These are phyloP conservation scores for Zygogramma bicolorata DNA, from an alignment of 2,888 invertebrate species.

Conservation along the genomic window DNA sequence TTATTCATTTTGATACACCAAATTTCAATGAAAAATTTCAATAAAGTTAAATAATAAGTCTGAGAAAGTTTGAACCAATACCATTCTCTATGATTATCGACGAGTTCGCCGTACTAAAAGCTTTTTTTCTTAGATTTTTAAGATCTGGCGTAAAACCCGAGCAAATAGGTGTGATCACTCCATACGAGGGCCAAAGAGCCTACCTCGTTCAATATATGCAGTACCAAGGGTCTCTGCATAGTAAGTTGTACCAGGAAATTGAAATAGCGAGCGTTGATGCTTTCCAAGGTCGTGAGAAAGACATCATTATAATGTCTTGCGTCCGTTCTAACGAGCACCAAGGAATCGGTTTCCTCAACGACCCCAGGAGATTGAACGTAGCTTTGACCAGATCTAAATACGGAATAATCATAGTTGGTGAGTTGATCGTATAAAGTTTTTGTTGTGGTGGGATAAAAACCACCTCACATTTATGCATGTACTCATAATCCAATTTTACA, in stretches of 20 bases:
- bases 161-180: slow-evolving; percentile 98
- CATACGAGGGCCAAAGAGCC: slow-evolving; percentile 98
- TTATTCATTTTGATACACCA: too few species aligned
- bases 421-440: slow-evolving; percentile 81
- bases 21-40: too few species aligned
- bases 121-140: slow-evolving; percentile 75
- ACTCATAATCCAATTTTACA: too few species aligned
- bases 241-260: slow-evolving; percentile 97
- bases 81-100: too few species aligned
- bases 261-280: slow-evolving; percentile 99
- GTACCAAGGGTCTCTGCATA: slow-evolving; percentile 96
- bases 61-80: too few species aligned
- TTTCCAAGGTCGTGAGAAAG: slow-evolving; percentile 98
- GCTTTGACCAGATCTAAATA: slow-evolving; percentile 97
- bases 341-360: slow-evolving; percentile 97
- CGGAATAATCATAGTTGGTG: slow-evolving; percentile 98
- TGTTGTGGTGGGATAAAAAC: too few species aligned
- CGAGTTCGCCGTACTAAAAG: too few species aligned
- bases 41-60: too few species aligned
- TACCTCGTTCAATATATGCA: slow-evolving; percentile 99
- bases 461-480: too few species aligned
- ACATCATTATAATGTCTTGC: slow-evolving; percentile 99
- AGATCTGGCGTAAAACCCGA: slow-evolving; percentile 96
- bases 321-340: slow-evolving; percentile 98
- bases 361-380: slow-evolving; percentile 97